Base-by-base conservation (phyloP, 2,113 vertebrate species). In the Hippocampus guttulatus region DNA sequence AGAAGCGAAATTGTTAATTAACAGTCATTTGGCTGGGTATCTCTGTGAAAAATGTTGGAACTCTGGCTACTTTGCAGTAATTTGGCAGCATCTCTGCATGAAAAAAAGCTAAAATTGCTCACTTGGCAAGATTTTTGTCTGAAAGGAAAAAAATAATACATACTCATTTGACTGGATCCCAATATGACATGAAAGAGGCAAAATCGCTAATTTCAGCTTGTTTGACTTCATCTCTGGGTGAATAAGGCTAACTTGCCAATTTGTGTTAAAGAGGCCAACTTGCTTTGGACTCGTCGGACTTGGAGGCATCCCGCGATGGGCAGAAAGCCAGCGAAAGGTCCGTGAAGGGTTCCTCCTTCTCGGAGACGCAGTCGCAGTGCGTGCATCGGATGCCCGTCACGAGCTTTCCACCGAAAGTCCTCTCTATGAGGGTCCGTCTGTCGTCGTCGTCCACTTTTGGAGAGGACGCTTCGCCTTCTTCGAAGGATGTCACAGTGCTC, bases 301-400 rank as follows among this genome's bases (percentile, higher is more conserved):
- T 89, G 81, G 64, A 70, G 57, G 79, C 61, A n/a, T 75, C 64
- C 67, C 75, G 84, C 54, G 85, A 78, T 60, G 97, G 96, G 86
- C 95, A 95, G 86, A 99, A 99, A 83, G 96, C 97, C 73, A 99
- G 90, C 6, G 96, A 96, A 14, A 99, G 95, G 82, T 98, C 97
- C 16, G 95, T 96, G 83, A 98, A 99, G 60, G 95, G 94, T 90
- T 99, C 97, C 76, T 95, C 94, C 84, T 97, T 98, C 81, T 97
- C 94, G 65, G 97, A 99, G 81, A 93, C 93, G 71, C 94, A 93
- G 87, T 92, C 92, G 85, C 97, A 98, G 79, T 96, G 94, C 87
- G 95, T 89, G 70, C 97, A 99, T 78, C 94, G 91, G 73, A 99
- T 95, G 47, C 91, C 93, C 27, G 96, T 98, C 75, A 91, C 94